These are phyloP conservation scores for Corythoichthys haematopterus DNA, from an alignment of 2,113 vertebrate genomes.

Conservation along the genomic window DNA sequence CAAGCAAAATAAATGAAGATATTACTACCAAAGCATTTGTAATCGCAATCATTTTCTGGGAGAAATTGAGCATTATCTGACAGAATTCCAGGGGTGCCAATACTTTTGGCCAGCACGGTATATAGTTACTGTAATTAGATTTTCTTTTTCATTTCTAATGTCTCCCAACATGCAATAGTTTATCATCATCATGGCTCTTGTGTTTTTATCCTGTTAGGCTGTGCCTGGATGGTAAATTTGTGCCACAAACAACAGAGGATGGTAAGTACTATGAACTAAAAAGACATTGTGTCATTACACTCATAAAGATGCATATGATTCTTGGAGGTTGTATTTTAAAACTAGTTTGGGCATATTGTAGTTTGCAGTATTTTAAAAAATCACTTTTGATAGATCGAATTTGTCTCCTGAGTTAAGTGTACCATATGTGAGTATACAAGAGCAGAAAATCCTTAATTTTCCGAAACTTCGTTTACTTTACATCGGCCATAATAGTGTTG, in stretches of 20 bases:
- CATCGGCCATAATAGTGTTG: background rate
- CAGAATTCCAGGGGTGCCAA: too few relatives aligned
- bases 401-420: background rate
- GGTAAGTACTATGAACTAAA: conserved; percentile 60
- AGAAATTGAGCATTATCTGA: too few relatives aligned
- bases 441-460: background rate
- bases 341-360: background rate
- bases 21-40: too few relatives aligned
- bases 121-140: background rate
- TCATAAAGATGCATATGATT: background rate
- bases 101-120: too few relatives aligned
- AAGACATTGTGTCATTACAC: background rate
- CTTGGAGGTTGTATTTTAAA: background rate
- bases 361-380: too few relatives aligned
- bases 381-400: background rate
- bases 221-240: conserved; percentile 84
- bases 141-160: background rate
- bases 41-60: too few relatives aligned
- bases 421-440: background rate
- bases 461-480: background rate
- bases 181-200: background rate
- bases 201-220: conserved; percentile 69
- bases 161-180: background rate
- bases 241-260: conserved; percentile 71
- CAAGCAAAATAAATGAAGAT: too few relatives aligned